phyloP scores from a whole-genome alignment of 2,797 vertebrate genomes.

The Cynopterus sphinx region DNA sequence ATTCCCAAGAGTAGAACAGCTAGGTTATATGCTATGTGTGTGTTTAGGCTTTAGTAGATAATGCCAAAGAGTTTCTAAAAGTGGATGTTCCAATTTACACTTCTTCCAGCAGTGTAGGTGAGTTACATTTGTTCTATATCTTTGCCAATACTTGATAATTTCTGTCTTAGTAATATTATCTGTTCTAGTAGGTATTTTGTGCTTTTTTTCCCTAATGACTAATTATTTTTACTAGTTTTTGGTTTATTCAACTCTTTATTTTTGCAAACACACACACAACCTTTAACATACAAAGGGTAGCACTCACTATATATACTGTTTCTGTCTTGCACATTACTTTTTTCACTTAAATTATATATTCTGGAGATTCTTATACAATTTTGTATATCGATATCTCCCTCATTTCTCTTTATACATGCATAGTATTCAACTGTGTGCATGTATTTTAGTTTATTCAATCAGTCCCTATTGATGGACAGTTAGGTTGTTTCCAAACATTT shows the following conservation, averaged over 20 bases:
- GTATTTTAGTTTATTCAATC: not conserved
- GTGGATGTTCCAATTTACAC: not conserved
- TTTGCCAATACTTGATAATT: conserved; percentile 11
- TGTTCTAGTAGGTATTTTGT: not conserved
- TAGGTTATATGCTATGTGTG: not conserved
- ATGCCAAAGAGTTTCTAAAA: conserved; percentile 54
- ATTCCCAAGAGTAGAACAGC: not conserved
- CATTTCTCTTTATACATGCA: not conserved
- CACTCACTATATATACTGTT: not conserved
- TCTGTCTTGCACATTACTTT: not conserved
- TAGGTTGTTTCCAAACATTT: not conserved
- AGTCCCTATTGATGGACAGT: not conserved
- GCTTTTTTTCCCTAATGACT: not conserved
- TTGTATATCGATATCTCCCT: not conserved
- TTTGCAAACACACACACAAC: not conserved
- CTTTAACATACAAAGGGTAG: not conserved
- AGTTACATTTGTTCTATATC: not conserved
- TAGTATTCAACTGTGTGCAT: not conserved
- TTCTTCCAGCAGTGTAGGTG: not conserved
- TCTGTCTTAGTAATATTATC: not conserved
- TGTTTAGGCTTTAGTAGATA: conserved; percentile 11
- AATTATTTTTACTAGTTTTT: not conserved
- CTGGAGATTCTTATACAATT: not conserved
- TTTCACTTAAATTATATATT: conserved; percentile 6
- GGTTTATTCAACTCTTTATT: not conserved